These are phyloP conservation scores for Cyprinodon tularosa DNA, from an alignment of 2,113 vertebrate species.

Conservation along the genomic window DNA sequence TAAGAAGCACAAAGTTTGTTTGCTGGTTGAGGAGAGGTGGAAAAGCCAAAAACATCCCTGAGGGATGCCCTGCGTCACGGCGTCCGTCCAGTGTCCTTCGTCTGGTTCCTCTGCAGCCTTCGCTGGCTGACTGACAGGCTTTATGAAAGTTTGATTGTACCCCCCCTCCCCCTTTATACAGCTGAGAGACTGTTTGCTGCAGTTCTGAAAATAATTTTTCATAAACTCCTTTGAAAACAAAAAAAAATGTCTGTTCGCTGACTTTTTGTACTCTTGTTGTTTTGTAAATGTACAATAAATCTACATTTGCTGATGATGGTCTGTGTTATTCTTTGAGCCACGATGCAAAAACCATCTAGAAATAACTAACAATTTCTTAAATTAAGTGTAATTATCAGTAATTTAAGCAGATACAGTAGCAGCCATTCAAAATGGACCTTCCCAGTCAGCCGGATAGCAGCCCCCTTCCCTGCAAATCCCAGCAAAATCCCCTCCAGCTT, in stretches of 20 bases:
- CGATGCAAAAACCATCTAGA: no score
- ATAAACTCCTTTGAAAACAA: conserved; percentile 60
- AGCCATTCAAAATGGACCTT: no score
- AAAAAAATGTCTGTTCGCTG: conserved; percentile 74
- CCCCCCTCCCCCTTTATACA: conserved; percentile 16
- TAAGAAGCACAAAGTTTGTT: conserved; percentile 82
- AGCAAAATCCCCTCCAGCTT: no score
- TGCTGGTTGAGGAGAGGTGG: conserved; percentile 54
- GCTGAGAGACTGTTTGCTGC: conserved; percentile 69
- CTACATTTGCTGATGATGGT: conserved; percentile 76
- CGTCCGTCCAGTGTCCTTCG: not conserved
- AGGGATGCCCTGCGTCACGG: conserved; percentile 8
- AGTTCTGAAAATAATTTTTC: conserved; percentile 64
- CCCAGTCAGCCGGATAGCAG: no score
- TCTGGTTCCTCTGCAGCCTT: conserved; percentile 50
- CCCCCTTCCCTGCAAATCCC: no score
- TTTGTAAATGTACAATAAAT: conserved; percentile 86
- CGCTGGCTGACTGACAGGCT: conserved; percentile 41
- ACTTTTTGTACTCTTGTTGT: conserved; percentile 84
- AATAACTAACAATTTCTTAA: no score
- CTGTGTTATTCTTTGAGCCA: not conserved
- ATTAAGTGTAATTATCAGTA: no score
- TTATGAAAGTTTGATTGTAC: conserved; percentile 76
- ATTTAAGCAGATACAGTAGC: no score
- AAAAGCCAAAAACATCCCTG: conserved; percentile 61